Percentiles rank a stretch among this genome's conserved stretches.
phyloP scores from a whole-genome alignment of 2,888 invertebrate species.

The Rotaria magnacalcarata region DNA sequence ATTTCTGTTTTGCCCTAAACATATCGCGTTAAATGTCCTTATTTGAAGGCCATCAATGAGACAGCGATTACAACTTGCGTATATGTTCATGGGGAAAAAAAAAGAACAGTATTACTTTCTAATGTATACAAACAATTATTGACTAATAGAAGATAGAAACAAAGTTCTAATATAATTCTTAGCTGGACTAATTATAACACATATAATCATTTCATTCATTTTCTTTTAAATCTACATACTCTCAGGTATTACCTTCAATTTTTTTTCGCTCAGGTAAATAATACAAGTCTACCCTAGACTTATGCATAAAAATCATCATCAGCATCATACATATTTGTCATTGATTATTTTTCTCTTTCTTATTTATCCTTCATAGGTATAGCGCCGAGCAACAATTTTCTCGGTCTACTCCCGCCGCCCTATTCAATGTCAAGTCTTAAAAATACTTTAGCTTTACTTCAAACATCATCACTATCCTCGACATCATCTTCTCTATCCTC shows the following conservation, averaged over 20 bases:
- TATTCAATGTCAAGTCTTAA: constrained; percentile 5
- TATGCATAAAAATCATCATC: neutral
- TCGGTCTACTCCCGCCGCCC: neutral
- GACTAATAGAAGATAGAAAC: neutral
- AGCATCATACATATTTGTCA: neutral
- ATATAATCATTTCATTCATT: neutral
- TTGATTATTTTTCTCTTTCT: neutral
- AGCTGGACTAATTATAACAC: neutral
- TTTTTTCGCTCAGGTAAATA: neutral
- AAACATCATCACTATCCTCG: neutral
- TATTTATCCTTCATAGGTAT: constrained; percentile 13
- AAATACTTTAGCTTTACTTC: neutral
- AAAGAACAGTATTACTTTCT: neutral
- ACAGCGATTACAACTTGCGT: neutral
- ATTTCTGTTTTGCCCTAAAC: neutral
- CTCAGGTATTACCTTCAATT: neutral
- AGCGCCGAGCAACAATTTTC: constrained; percentile 23
- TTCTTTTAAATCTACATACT: neutral
- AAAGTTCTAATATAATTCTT: neutral
- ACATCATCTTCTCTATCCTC: neutral
- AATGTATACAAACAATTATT: neutral
- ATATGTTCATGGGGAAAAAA: neutral
- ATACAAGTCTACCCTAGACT: neutral
- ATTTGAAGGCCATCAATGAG: neutral
- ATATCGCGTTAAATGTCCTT: neutral